These are phyloP conservation scores for Athene noctua DNA, from an alignment of 2,113 vertebrate species.

Conservation along the genomic window DNA sequence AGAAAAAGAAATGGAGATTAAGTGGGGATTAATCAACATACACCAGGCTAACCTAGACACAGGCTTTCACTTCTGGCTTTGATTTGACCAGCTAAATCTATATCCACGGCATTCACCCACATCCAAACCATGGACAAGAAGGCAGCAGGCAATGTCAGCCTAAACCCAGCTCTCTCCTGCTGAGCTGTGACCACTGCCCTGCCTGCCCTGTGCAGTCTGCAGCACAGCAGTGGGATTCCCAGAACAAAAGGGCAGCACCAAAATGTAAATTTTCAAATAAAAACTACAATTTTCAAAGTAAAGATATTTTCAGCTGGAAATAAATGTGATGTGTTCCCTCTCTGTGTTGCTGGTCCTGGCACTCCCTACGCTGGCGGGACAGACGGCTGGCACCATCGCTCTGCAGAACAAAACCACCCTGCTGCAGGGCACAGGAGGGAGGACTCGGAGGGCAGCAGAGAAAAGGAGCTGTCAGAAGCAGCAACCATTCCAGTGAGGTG, in stretches of 20 bases:
- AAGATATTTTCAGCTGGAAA: neutral
- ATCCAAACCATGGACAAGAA: neutral
- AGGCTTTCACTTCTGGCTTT: slow-evolving; percentile 32
- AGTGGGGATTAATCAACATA: neutral
- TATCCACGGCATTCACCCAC: fast-evolving
- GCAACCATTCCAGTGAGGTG: fast-evolving
- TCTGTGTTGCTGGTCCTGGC: neutral
- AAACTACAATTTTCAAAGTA: neutral
- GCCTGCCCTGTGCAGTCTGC: neutral
- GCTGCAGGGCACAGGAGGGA: neutral
- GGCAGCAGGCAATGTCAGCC: neutral
- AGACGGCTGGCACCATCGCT: neutral
- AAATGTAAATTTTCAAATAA: neutral
- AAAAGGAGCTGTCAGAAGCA: neutral
- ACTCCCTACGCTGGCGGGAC: neutral
- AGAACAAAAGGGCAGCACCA: neutral
- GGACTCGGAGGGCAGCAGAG: neutral
- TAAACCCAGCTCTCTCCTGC: neutral
- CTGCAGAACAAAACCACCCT: neutral
- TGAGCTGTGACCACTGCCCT: neutral
- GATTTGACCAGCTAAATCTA: neutral
- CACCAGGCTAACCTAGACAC: neutral
- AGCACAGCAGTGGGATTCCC: neutral
- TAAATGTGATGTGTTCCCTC: fast-evolving
- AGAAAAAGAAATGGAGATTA: slow-evolving; percentile 17